These are phyloP conservation scores for Suricata suricatta DNA, from an alignment of 2,113 vertebrate genomes.

Conservation along the genomic window DNA sequence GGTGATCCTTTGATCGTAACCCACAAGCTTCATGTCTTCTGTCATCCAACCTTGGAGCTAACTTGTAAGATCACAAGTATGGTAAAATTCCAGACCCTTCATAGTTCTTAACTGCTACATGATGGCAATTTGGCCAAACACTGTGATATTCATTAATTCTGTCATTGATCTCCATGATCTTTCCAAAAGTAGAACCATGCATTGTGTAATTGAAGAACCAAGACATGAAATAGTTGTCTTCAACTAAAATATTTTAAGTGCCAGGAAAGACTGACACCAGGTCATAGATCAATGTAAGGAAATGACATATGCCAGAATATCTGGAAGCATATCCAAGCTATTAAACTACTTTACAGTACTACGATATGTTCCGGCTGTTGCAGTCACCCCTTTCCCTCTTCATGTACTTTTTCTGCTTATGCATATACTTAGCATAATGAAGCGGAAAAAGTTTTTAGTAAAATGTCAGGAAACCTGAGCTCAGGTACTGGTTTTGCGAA, in stretches of 20 bases:
- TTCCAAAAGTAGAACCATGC: not conserved
- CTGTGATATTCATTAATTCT: not conserved
- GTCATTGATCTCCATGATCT: not conserved
- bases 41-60: not conserved
- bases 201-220: not conserved
- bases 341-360: not conserved
- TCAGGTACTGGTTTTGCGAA: not conserved
- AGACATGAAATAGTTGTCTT: slow-evolving; percentile 26
- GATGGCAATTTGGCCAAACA: not conserved
- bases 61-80: not conserved
- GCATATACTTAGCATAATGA: not conserved
- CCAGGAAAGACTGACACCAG: not conserved
- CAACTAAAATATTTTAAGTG: slow-evolving; percentile 24
- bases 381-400: not conserved
- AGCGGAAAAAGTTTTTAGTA: not conserved
- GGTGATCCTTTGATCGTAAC: not conserved
- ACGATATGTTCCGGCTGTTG: not conserved
- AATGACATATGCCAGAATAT: not conserved
- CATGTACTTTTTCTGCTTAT: not conserved
- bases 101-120: not conserved
- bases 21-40: not conserved
- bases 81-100: not conserved
- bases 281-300: not conserved
- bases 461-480: not conserved
- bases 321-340: not conserved